Evolutionary conservation across 2,888 invertebrate species (phyloP).

Genomic region (Agelastica alni): DNA sequence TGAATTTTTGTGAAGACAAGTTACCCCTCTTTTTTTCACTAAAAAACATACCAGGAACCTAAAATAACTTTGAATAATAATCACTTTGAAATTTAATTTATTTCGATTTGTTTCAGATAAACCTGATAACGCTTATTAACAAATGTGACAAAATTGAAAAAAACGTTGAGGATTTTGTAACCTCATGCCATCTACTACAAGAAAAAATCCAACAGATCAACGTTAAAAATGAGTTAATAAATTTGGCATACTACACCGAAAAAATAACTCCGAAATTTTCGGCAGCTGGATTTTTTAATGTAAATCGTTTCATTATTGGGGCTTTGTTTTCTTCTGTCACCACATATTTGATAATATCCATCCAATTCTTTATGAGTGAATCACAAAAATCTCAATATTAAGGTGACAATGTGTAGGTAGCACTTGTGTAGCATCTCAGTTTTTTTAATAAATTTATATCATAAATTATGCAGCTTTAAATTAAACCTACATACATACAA

Average conservation of each 20-base stretch:
- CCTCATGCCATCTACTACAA: background rate
- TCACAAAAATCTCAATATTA: background rate
- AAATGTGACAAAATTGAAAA: background rate
- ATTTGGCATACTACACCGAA: background rate
- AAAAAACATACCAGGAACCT: too few species aligned
- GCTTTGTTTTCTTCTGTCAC: background rate
- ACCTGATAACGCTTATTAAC: background rate
- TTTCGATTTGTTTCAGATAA: background rate
- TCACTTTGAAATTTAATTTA: too few species aligned
- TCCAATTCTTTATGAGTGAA: background rate
- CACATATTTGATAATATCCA: background rate
- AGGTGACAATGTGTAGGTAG: too few species aligned
- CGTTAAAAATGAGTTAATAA: background rate
- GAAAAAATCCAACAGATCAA: background rate
- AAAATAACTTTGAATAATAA: too few species aligned
- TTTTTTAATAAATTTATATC: too few species aligned
- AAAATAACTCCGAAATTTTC: background rate
- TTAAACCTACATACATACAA: too few species aligned
- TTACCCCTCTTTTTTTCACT: too few species aligned
- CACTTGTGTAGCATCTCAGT: too few species aligned
- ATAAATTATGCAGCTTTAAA: too few species aligned
- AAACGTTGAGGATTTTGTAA: background rate
- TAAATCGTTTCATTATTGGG: background rate
- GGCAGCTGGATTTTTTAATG: background rate
- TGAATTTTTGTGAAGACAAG: too few species aligned